Conservation (phyloP, 2,113 vertebrate species). For the Cacatua alba region DNA sequence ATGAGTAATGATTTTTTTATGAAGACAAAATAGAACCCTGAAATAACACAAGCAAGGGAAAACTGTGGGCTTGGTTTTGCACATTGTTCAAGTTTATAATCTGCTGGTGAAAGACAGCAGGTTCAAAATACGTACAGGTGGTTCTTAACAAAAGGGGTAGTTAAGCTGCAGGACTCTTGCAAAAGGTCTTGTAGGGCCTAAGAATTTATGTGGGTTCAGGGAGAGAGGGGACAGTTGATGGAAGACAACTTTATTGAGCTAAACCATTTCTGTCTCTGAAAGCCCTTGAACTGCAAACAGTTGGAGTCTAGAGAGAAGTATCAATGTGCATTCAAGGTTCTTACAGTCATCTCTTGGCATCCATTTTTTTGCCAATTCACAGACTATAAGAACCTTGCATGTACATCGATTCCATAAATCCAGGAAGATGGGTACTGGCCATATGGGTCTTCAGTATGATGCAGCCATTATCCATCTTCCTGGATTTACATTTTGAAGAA, state of each 20-base stretch:
- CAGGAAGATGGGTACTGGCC: background rate
- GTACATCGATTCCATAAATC: background rate
- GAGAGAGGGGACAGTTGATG: background rate
- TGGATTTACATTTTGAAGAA: background rate
- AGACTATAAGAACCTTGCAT: background rate
- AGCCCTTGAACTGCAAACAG: background rate
- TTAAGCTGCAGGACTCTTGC: background rate
- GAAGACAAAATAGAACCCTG: background rate
- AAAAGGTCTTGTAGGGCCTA: background rate
- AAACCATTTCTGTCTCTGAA: background rate
- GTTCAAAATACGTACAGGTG: background rate
- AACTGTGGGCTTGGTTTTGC: background rate
- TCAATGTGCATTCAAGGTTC: background rate
- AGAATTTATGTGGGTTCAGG: background rate
- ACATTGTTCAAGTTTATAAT: background rate
- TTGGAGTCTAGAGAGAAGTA: background rate
- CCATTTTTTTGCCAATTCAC: background rate
- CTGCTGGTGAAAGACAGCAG: background rate
- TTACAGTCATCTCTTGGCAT: background rate
- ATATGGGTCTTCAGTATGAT: background rate
- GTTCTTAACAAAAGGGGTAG: background rate
- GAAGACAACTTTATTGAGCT: background rate
- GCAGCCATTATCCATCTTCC: background rate
- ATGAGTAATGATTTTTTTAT: background rate
- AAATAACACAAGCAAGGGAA: background rate